Conservation (phyloP, 2,888 invertebrate genomes). For the Heliconius ismenius region DNA sequence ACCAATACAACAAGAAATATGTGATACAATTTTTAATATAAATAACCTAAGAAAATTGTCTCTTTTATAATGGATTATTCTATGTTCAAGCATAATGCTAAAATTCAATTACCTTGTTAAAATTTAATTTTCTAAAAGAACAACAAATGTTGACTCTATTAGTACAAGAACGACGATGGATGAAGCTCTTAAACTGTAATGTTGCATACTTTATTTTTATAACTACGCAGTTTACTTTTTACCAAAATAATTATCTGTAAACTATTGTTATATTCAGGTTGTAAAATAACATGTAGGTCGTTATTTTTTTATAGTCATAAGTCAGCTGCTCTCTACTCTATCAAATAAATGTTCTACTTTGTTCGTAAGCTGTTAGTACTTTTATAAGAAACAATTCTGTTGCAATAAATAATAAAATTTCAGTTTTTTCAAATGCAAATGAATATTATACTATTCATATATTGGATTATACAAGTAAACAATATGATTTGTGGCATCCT, state of each 20-base stretch:
- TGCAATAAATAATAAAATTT: neutral
- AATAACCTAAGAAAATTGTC: too few species aligned
- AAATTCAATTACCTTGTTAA: neutral
- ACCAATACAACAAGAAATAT: too few species aligned
- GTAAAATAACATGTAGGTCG: conserved; percentile 63
- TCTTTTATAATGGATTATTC: too few species aligned
- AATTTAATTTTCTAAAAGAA: neutral
- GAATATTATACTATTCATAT: neutral
- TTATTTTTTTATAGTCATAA: conserved; percentile 62
- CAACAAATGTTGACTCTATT: neutral
- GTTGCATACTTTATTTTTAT: conserved; percentile 35
- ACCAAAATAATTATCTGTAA: conserved; percentile 49
- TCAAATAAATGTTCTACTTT: neutral
- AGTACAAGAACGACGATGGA: neutral
- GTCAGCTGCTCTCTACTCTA: conserved; percentile 49
- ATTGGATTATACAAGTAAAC: conserved; percentile 16
- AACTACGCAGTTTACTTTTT: conserved; percentile 62
- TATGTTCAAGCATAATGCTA: too few species aligned
- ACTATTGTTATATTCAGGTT: conserved; percentile 60
- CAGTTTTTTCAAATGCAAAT: neutral
- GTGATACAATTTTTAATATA: too few species aligned
- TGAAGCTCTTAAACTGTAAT: neutral
- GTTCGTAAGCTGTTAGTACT: neutral
- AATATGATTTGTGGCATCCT: conserved; percentile 38
- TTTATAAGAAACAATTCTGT: neutral